Conservation (phyloP, 2,797 vertebrate genomes). For the Eupleurogrammus muticus region DNA sequence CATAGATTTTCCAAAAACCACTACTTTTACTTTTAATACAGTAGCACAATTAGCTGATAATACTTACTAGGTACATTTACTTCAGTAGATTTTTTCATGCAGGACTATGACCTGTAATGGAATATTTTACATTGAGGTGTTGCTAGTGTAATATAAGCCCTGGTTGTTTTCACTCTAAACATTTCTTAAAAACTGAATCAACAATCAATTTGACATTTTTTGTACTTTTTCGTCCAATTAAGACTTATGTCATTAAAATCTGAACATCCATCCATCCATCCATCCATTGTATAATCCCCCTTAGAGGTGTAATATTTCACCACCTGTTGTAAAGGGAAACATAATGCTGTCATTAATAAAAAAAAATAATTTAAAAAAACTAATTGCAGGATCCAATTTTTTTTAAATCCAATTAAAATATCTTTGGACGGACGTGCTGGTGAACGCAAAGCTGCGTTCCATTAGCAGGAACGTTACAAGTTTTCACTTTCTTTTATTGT, state of each 20-base stretch:
- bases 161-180: constrained; percentile 21
- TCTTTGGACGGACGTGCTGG: constrained; percentile 25
- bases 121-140: too few relatives aligned
- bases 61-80: too few relatives aligned
- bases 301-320: constrained; percentile 26
- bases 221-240: constrained; percentile 7
- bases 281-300: too few relatives aligned
- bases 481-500: constrained; percentile 66
- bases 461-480: constrained; percentile 47
- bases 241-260: background rate
- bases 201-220: constrained; percentile 15
- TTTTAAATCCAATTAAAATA: constrained; percentile 57
- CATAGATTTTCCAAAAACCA: too few relatives aligned
- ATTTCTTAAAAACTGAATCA: background rate
- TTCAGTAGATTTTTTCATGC: too few relatives aligned
- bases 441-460: constrained; percentile 49
- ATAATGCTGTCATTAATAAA: constrained; percentile 10
- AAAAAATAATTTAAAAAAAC: constrained; percentile 10
- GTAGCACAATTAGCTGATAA: too few relatives aligned
- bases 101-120: too few relatives aligned
- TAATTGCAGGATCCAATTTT: constrained; percentile 45
- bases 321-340: constrained; percentile 43
- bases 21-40: too few relatives aligned
- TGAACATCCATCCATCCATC: too few relatives aligned
- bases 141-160: background rate